Conservation (phyloP, 2,113 vertebrate genomes). For the Ageneiosus marmoratus region DNA sequence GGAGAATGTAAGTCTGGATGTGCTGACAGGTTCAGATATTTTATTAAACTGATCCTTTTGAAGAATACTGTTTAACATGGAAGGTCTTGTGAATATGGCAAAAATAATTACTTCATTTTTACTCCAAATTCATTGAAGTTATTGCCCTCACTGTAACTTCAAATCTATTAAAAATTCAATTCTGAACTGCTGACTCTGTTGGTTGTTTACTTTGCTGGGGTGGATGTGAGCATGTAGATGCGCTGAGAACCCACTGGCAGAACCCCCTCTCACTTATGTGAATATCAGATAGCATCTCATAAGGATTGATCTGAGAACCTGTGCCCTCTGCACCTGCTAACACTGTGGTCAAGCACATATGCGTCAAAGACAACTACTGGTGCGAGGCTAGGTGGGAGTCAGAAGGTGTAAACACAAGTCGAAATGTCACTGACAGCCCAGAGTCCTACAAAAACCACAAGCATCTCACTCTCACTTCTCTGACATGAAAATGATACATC, state of each 20-base stretch:
- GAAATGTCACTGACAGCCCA: constrained; percentile 40
- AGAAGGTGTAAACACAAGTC: constrained; percentile 24
- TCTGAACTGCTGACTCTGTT: background rate
- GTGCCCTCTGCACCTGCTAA: background rate
- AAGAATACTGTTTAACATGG: background rate
- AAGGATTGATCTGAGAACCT: constrained; percentile 3
- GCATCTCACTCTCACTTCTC: constrained; percentile 26
- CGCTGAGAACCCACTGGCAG: background rate
- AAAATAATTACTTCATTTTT: background rate
- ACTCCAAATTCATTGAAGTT: background rate
- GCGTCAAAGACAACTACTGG: constrained; percentile 30
- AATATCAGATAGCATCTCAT: background rate
- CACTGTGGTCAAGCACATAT: constrained; percentile 40
- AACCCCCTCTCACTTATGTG: background rate
- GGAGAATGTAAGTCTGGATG: background rate
- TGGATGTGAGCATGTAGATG: background rate
- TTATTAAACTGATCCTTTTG: background rate
- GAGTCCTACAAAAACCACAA: constrained; percentile 30
- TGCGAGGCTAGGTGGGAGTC: background rate
- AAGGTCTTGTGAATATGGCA: background rate
- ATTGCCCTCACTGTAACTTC: background rate
- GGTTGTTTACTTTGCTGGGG: background rate
- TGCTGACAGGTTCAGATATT: background rate
- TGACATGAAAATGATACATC: constrained; percentile 36
- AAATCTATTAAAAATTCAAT: background rate